Evolutionary conservation across 2,888 invertebrate species (phyloP).

Genomic region (Notocelia uddmanniana): DNA sequence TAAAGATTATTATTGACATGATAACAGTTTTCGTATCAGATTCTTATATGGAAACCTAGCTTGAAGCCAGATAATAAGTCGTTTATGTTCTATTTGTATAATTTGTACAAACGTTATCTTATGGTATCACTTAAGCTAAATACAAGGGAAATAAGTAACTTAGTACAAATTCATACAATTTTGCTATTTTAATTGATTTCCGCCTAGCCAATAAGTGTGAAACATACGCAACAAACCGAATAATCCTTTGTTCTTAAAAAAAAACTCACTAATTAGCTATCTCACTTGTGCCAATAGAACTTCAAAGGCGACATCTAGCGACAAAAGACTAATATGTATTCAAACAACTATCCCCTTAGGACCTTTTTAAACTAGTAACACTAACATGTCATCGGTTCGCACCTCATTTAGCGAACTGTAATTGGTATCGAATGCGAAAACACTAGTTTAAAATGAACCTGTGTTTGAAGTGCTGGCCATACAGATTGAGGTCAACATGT

Average conservation of each 20-base stretch:
- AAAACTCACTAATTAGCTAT: slow-evolving; percentile 13
- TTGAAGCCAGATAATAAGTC: neutral
- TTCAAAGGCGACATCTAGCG: slow-evolving; percentile 11
- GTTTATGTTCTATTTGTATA: neutral
- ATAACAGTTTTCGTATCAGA: slow-evolving; percentile 6
- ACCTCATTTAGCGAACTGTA: slow-evolving; percentile 73
- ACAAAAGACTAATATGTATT: neutral
- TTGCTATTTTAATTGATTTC: neutral
- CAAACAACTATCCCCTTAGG: neutral
- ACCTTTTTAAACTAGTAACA: neutral
- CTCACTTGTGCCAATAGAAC: slow-evolving; percentile 5
- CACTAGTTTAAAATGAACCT: slow-evolving; percentile 34
- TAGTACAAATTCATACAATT: neutral
- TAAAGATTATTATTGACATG: slow-evolving; percentile 17
- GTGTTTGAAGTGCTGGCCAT: slow-evolving; percentile 1
- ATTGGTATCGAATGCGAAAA: slow-evolving; percentile 71
- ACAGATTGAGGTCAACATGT: neutral
- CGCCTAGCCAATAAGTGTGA: neutral
- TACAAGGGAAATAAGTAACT: neutral
- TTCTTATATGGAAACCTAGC: neutral
- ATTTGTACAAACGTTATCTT: neutral
- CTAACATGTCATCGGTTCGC: slow-evolving; percentile 66
- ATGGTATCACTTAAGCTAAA: neutral
- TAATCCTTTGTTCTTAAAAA: slow-evolving; percentile 39
- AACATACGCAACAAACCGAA: slow-evolving; percentile 21